Evolutionary conservation across 2,888 invertebrate genomes (phyloP), one percentile per base, ranked within the genome.

Genomic region (Philhelius pedissequus): DNA sequence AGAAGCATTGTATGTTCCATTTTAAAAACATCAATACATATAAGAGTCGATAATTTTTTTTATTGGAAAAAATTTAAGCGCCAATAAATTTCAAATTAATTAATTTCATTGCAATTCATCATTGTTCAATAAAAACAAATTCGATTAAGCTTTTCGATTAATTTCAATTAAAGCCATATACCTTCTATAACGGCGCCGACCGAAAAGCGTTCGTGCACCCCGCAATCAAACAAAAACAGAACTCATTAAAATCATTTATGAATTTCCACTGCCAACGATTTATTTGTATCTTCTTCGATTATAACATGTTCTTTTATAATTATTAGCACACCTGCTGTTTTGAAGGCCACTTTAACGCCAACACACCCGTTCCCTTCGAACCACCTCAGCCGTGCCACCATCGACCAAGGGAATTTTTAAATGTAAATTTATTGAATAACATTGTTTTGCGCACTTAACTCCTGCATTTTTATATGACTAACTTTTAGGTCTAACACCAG

Each of bases 251-350:
- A 48, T n/a, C 64, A 64, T 48, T 60, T 43, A 64, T 32, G 32
- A 64, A 64, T 62, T 40, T 73, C 77, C 38, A 68, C 77, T 71
- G 54, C 77, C 54, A 82, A 50, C 82, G 68, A 77, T 82, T 73
- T 54, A 82, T 82, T 66, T 54, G 62, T 69, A 68, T 82, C 25
- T 71, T 71, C 30, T 73, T 73, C 38, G 45, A 76, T 66, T 77
- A 40, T 40, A 60, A 43, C 40, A 60, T 4, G 43, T 60, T 66
- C 54, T 77, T 58, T 40, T 68, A 45, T 64, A 64, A 82, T 82
- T 69, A 82, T 82, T 73, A 77, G 73, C 68, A 69, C 82, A 82
- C 82, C 82, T 82, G 82, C 82, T 80, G 62, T 30, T 54, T 79
- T n/a, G 43, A 18, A 27, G 3, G 60, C 40, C 74, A 9, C 54